Conservation (phyloP, 2,797 vertebrate species). For the Austrolebias charrua region DNA sequence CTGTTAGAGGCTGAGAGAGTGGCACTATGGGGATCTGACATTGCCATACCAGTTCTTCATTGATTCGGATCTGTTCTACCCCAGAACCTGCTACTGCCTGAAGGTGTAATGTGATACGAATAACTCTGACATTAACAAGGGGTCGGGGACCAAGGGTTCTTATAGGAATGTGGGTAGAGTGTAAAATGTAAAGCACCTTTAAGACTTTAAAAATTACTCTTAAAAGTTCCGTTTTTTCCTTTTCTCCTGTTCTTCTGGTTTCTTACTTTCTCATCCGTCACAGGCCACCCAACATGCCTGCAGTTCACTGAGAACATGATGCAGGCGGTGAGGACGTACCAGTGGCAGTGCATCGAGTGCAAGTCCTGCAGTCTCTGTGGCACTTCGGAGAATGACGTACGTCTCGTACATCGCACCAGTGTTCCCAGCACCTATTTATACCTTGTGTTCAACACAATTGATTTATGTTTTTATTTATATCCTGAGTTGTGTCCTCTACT, state of each 20-base stretch:
- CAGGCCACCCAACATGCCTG: slow-evolving; percentile 97
- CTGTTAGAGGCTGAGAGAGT: too few relatives aligned
- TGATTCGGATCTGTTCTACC: too few relatives aligned
- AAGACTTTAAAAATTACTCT: not conserved
- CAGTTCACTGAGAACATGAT: slow-evolving; percentile 99
- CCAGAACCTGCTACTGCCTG: too few relatives aligned
- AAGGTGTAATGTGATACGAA: too few relatives aligned
- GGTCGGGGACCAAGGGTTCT: too few relatives aligned
- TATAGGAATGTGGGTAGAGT: too few relatives aligned
- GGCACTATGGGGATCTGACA: too few relatives aligned
- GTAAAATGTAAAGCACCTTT: too few relatives aligned
- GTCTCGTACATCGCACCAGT: slow-evolving; percentile 37
- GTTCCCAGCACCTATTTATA: too few relatives aligned
- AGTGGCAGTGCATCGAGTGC: slow-evolving; percentile 99
- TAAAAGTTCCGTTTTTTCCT: not conserved
- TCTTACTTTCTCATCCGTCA: slow-evolving; percentile 6
- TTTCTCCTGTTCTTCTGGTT: slow-evolving; percentile 44
- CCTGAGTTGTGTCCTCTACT: not conserved
- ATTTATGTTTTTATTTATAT: not conserved
- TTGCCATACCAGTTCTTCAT: too few relatives aligned
- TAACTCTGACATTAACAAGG: too few relatives aligned
- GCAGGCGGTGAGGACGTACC: slow-evolving; percentile 95
- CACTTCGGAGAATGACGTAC: slow-evolving; percentile 97
- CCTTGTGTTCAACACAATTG: not conserved
- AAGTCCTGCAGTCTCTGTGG: slow-evolving; percentile 98